Conservation (phyloP, 2,888 invertebrate species). For the Harmothoe impar region DNA sequence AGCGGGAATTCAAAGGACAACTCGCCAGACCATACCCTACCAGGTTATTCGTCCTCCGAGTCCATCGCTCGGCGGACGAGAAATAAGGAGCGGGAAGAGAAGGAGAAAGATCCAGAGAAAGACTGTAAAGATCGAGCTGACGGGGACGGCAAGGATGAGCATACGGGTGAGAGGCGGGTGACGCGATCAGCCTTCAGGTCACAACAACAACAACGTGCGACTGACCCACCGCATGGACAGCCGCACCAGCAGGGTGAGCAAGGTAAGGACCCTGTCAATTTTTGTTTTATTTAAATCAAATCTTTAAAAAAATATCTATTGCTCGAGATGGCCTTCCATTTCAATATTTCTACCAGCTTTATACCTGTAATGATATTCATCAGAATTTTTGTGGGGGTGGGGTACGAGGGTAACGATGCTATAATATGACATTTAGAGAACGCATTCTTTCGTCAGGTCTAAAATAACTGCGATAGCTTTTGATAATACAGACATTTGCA, state of each 20-base stretch:
- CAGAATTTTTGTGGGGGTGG: no score
- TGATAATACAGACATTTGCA: no score
- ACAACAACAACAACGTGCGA: constrained; percentile 84
- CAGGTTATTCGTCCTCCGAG: background rate
- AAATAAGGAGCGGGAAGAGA: constrained; percentile 64
- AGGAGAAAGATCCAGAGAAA: constrained; percentile 58
- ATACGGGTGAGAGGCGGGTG: constrained; percentile 70
- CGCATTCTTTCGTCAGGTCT: no score
- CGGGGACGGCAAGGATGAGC: constrained; percentile 67
- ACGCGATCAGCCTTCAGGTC: constrained; percentile 74
- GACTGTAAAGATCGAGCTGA: constrained; percentile 65
- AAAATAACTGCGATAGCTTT: no score
- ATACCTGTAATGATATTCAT: no score
- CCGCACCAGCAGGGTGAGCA: constrained; percentile 48
- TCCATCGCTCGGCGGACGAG: constrained; percentile 62
- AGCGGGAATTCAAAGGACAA: constrained; percentile 67
- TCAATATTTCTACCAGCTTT: no score
- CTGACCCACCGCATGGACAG: constrained; percentile 73
- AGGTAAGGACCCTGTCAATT: background rate
- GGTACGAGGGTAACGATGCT: no score
- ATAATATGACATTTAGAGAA: no score
- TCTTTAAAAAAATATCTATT: background rate
- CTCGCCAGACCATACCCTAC: background rate
- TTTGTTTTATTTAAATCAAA: background rate
- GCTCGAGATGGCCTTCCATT: background rate